Percentiles rank a stretch among this genome's conserved stretches.
Conservation (phyloP, 2,797 vertebrate species). For the Kryptolebias ocellatus region DNA sequence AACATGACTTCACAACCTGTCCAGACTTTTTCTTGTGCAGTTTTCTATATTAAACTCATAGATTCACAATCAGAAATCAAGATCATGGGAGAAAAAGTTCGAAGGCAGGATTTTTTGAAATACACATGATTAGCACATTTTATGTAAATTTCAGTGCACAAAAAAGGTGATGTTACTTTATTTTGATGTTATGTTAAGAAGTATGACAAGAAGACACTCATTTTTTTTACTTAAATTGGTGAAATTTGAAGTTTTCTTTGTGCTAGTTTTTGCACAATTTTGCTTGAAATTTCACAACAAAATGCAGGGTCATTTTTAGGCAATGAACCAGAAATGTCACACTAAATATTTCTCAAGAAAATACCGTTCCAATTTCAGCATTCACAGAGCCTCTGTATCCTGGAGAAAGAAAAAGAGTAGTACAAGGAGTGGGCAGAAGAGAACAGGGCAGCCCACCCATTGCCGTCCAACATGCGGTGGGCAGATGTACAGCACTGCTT, state of each 20-base stretch:
- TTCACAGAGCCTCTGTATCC: slow-evolving; percentile 7
- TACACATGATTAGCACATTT: too few species aligned
- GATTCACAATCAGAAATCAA: too few species aligned
- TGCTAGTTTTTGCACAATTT: background rate
- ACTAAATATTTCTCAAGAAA: background rate
- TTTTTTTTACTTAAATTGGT: background rate
- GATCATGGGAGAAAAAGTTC: too few species aligned
- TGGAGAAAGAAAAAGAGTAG: slow-evolving; percentile 36
- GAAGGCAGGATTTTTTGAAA: too few species aligned
- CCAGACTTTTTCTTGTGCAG: too few species aligned
- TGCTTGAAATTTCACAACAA: background rate
- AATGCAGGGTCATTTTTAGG: background rate
- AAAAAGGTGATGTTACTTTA: too few species aligned
- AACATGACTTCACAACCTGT: too few species aligned
- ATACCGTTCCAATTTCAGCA: slow-evolving; percentile 4
- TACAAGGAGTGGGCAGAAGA: slow-evolving; percentile 41
- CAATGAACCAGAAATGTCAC: slow-evolving; percentile 15
- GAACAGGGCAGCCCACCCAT: slow-evolving; percentile 70
- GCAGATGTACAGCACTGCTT: slow-evolving; percentile 71
- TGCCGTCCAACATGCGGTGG: slow-evolving; percentile 70
- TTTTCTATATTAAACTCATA: too few species aligned
- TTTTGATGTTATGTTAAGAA: too few species aligned
- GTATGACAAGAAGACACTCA: too few species aligned
- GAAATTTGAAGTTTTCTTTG: background rate
- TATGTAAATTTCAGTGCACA: too few species aligned